phyloP scores from a whole-genome alignment of 2,113 vertebrate species.

The Neoarius graeffei region DNA sequence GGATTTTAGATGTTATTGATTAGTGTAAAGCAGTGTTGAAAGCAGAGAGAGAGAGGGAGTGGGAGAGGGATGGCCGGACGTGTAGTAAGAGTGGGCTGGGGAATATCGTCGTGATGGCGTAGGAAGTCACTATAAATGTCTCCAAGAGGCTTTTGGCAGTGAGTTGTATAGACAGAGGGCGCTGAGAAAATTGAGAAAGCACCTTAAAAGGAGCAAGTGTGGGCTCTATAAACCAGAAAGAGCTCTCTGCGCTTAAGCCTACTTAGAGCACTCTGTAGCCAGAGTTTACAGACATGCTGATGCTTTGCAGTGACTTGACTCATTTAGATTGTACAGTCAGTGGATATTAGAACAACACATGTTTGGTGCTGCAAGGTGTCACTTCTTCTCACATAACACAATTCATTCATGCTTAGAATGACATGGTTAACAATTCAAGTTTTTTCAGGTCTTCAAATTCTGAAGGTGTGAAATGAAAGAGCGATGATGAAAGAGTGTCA shows the following conservation, averaged over 20 bases:
- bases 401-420: not conserved
- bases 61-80: not conserved
- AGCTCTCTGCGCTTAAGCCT: not conserved
- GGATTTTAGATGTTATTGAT: too few relatives aligned
- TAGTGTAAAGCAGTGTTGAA: not conserved
- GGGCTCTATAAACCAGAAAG: slow-evolving; percentile 43
- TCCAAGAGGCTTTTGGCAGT: slow-evolving; percentile 44
- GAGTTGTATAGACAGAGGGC: slow-evolving; percentile 28
- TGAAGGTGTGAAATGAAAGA: not conserved
- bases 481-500: not conserved
- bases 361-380: not conserved
- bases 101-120: slow-evolving; percentile 38
- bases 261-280: not conserved
- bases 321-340: not conserved
- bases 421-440: not conserved
- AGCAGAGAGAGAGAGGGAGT: not conserved
- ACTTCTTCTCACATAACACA: not conserved
- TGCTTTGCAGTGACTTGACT: slow-evolving; percentile 35
- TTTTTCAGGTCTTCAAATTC: not conserved
- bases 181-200: slow-evolving; percentile 46
- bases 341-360: not conserved
- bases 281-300: slow-evolving; percentile 25
- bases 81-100: slow-evolving; percentile 31
- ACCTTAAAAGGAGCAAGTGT: slow-evolving; percentile 59
- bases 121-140: slow-evolving; percentile 38